Evolutionary conservation across 2,888 invertebrate genomes (phyloP).

Genomic region (Volucella inflata): DNA sequence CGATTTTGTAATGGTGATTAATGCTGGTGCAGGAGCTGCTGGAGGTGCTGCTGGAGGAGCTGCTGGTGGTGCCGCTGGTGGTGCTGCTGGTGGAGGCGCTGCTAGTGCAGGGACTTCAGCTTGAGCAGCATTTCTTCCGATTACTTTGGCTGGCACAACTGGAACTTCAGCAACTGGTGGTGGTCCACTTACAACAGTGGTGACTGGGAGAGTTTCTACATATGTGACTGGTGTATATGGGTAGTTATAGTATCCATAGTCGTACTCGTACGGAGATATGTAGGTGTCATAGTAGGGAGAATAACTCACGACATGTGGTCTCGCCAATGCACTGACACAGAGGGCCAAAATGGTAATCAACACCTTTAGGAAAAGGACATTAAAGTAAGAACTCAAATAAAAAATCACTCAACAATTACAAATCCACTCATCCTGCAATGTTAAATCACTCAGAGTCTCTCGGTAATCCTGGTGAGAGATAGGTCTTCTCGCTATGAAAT

Average conservation of each 20-base stretch:
- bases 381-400: not conserved
- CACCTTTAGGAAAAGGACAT: conserved; percentile 15
- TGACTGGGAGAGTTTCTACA: conserved; percentile 57
- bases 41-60: conserved; percentile 22
- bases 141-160: conserved; percentile 50
- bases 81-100: conserved; percentile 7
- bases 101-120: conserved; percentile 1
- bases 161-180: conserved; percentile 39
- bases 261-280: conserved; percentile 22
- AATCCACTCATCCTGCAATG: conserved; percentile 68
- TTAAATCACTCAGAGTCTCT: conserved; percentile 29
- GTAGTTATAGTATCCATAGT: conserved; percentile 57
- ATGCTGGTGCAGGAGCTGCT: conserved; percentile 12
- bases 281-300: conserved; percentile 47
- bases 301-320: conserved; percentile 49
- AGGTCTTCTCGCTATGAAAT: conserved; percentile 56
- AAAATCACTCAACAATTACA: conserved; percentile 22
- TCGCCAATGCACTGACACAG: conserved; percentile 56
- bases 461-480: conserved; percentile 52
- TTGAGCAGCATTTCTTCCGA: conserved; percentile 32
- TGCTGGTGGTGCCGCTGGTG: conserved; percentile 16
- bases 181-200: conserved; percentile 32
- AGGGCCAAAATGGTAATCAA: conserved; percentile 66
- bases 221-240: conserved; percentile 62
- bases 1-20: conserved; percentile 38